Evolutionary conservation across 2,888 invertebrate species (phyloP), one percentile per base, ranked within the genome.

Genomic region (Malthinus flaveolus): DNA sequence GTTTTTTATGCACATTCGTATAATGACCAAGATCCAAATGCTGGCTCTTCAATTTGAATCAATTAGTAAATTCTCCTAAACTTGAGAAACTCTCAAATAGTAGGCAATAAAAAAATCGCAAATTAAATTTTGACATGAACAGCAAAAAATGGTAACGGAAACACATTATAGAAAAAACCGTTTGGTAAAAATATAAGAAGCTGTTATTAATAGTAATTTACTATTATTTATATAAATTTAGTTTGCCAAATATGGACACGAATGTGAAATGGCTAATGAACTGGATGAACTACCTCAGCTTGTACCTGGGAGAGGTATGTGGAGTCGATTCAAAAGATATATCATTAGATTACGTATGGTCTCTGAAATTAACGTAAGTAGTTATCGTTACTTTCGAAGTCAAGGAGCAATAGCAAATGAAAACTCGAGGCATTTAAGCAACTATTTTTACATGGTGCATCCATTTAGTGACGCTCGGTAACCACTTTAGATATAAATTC

Each of bases 381-480:
- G 76, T 6, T 70, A 62, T 13, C 71, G 71, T 60, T 72, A 71
- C 58, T 68, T 79, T 9, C 71, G 75, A 9, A 80, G 79, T 53
- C 68, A 70, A 7, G 71, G 71, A 1, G 73, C 74, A 1, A 71
- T 79, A 13, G 72, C 72, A 58, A 71, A 69, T 36, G 79, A 80
- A 66, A 77, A 76, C 49, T 69, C 58, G 10, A 69, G 72, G 10
- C 79, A 80, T 44, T 61, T 78, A 1, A 66, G 66, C 23, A 57
- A 67, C 6, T 67, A 75, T 61, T 71, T 70, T 0, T 70, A 68
- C 12, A 76, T 77, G 68, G 73, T 80, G 48, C 78, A 80, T 68
- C 80, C 80, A 0, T 78, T 78, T n/a, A 79, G 80, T 61, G 62
- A 66, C 13, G 68, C 78, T 45, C 71, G 73, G 77, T 75, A 63